Evolutionary conservation across 2,888 invertebrate genomes (phyloP), one percentile per base, ranked within the genome.

Genomic region (Drosophila aldrichi): DNA sequence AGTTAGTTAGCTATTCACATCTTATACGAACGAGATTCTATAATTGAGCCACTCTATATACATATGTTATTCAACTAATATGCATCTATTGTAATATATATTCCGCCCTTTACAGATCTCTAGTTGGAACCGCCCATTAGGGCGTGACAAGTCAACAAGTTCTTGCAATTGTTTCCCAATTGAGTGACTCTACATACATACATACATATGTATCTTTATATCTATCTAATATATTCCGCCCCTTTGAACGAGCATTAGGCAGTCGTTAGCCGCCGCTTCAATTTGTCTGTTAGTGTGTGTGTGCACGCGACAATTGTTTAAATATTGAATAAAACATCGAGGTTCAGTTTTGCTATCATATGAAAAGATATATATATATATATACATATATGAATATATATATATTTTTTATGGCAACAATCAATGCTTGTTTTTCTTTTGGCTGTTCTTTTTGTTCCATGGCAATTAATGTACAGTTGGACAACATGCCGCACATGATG

Each of bases 391-490:
- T 14, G 12, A 14, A 44, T 44, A 32, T 34, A 9, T 29, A 7
- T 46, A n/a, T 25, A 29, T 12, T 46, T 36, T 46, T 32, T 44
- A 32, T 46, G 16, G 48, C 25, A 22, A 29, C n/a, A 10, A 38
- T 32, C 22, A 32, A 12, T 14, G 5, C n/a, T n/a, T n/a, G 29
- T 48, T 29, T 25, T 46, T 40, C 29, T 25, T 56, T 52, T 22
- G 38, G 34, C 43, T 38, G 63, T 34, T 16, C 44, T 20, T 57
- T 54, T 70, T 54, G 43, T 22, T n/a, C 29, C 75, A 70, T 55
- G 65, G 67, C 79, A 78, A 79, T 79, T 78, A 74, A 78, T 61
- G 55, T 61, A 59, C 58, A 56, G 63, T 10, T 16, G 36, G 16
- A 70, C n/a, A 63, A 76, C 44, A 70, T 55, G 49, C 63, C 68